These are phyloP conservation scores for Emmelina monodactyla DNA, from an alignment of 2,888 invertebrate species.

Conservation along the genomic window DNA sequence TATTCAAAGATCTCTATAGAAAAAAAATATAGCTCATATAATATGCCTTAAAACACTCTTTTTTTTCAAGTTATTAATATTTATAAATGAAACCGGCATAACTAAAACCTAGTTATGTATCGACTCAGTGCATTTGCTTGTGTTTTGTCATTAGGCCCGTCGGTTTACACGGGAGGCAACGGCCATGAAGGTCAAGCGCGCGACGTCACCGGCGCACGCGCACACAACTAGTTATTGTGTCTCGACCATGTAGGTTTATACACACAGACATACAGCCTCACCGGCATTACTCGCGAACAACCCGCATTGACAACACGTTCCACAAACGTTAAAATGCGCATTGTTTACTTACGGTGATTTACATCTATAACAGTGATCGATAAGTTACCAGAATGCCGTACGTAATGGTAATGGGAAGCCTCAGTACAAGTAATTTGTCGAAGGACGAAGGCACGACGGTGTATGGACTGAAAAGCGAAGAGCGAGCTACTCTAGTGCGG, in stretches of 20 bases:
- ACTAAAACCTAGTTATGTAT: too few species aligned
- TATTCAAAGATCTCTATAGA: too few species aligned
- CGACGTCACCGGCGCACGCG: background rate
- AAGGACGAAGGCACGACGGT: constrained; percentile 57
- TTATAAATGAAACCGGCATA: too few species aligned
- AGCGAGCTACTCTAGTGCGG: constrained; percentile 37
- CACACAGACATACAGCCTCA: constrained; percentile 23
- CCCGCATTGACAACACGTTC: constrained; percentile 25
- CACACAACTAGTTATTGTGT: background rate
- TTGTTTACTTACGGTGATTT: constrained; percentile 26
- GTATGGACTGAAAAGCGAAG: constrained; percentile 55
- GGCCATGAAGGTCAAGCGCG: constrained; percentile 1
- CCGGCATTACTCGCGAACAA: constrained; percentile 34
- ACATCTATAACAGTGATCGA: too few species aligned
- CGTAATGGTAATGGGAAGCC: constrained; percentile 58
- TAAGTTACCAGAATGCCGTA: constrained; percentile 43
- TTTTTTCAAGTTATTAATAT: too few species aligned
- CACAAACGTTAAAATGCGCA: constrained; percentile 27
- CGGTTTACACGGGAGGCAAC: background rate
- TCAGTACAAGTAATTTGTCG: constrained; percentile 48
- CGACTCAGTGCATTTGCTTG: too few species aligned
- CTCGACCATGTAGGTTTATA: background rate
- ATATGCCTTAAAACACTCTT: too few species aligned
- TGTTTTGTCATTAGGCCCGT: too few species aligned
- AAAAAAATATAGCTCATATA: too few species aligned